A percentile compares a stretch with the other conserved stretches of the same genome.
Evolutionary conservation across 2,113 vertebrate species (phyloP).

Genomic region (Scalopus aquaticus): DNA sequence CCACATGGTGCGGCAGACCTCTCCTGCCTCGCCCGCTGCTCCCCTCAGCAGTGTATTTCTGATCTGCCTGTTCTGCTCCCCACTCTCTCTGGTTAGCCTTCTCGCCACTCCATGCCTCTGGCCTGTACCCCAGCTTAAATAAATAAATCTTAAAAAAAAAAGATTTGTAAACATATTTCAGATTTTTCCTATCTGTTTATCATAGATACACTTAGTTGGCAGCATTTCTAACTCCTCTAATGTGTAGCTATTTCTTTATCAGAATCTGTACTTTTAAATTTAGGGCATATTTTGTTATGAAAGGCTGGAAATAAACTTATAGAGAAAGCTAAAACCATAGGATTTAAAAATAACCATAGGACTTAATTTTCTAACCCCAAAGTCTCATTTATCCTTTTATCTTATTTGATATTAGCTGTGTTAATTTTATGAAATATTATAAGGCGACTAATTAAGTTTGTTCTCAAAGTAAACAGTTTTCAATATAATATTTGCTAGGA

Average conservation of each 20-base stretch:
- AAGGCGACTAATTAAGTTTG: not conserved
- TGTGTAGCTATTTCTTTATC: not conserved
- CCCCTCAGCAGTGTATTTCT: too few species aligned
- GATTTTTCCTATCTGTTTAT: not conserved
- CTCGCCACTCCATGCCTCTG: too few species aligned
- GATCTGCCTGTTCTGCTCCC: too few species aligned
- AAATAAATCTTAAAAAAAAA: too few species aligned
- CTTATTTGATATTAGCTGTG: not conserved
- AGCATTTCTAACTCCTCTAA: not conserved
- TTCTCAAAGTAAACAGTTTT: not conserved
- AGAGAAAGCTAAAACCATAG: not conserved
- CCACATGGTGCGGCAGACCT: too few species aligned
- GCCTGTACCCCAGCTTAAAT: too few species aligned
- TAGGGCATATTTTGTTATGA: not conserved
- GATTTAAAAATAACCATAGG: not conserved
- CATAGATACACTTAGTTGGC: not conserved
- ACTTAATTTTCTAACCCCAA: not conserved
- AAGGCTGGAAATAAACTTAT: not conserved
- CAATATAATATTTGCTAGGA: not conserved
- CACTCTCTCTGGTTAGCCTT: too few species aligned
- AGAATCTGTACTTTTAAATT: not conserved
- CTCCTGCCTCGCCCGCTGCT: too few species aligned
- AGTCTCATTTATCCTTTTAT: not conserved
- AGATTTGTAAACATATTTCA: too few species aligned
- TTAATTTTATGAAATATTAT: not conserved